Evolutionary conservation across 37 sponge, comb jelly and placozoan genomes (phyloP).

Genomic region (Crambe crambe): DNA sequence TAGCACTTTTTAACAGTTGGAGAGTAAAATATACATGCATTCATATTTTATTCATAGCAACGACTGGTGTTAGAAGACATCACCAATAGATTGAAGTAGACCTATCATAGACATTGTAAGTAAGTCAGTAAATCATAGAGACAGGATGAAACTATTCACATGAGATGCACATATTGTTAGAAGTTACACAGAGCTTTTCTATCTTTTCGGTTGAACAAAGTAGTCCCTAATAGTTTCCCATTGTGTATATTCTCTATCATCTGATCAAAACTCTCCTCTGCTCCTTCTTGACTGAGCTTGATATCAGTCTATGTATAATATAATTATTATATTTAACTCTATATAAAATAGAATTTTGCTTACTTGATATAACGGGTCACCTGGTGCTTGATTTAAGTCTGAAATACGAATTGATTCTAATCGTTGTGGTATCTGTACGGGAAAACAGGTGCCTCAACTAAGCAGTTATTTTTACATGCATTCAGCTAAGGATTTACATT

Average conservation of each 20-base stretch:
- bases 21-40: too few species aligned
- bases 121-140: too few species aligned
- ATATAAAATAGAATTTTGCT: neutral
- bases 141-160: too few species aligned
- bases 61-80: neutral
- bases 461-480: neutral
- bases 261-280: constrained; percentile 9
- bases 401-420: constrained; percentile 12
- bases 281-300: neutral
- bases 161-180: constrained; percentile 1
- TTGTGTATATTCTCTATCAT: constrained; percentile 42
- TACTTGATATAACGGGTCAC: constrained; percentile 39
- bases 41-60: neutral
- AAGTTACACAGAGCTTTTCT: constrained; percentile 43
- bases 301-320: constrained; percentile 7
- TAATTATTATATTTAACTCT: neutral
- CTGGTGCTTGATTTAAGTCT: constrained; percentile 18
- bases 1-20: too few species aligned
- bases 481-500: constrained; percentile 1
- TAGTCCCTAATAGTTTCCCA: constrained; percentile 40
- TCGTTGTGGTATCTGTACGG: neutral
- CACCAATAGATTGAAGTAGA: neutral
- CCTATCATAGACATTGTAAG: neutral
- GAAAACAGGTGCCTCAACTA: neutral
- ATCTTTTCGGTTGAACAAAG: constrained; percentile 16